Conservation (phyloP, 2,797 vertebrate species). For the Tadarida brasiliensis region DNA sequence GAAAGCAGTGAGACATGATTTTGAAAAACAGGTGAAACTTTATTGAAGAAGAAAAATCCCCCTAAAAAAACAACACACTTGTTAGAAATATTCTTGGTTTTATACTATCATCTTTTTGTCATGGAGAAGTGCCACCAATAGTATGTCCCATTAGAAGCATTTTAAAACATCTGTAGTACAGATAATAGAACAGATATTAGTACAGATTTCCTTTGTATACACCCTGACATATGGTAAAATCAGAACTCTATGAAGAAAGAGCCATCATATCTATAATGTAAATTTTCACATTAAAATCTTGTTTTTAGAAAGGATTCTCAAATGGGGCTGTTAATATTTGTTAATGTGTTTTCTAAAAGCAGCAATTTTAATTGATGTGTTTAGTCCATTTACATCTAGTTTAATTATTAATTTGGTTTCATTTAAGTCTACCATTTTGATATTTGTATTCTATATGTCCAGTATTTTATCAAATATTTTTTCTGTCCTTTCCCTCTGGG, state of each 20-base stretch:
- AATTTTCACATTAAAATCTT: not conserved
- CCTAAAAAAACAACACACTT: not conserved
- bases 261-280: not conserved
- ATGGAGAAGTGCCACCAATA: not conserved
- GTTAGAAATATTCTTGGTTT: not conserved
- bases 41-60: not conserved
- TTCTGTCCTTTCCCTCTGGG: not conserved
- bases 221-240: not conserved
- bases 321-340: not conserved
- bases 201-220: not conserved
- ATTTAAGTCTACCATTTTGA: not conserved
- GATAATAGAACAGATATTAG: not conserved
- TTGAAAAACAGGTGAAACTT: not conserved
- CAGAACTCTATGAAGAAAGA: conserved; percentile 1
- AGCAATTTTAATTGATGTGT: not conserved
- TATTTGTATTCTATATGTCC: not conserved
- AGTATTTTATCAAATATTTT: no score
- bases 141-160: not conserved
- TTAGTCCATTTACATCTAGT: not conserved
- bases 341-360: not conserved
- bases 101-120: not conserved
- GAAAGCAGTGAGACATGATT: not conserved
- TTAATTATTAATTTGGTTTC: not conserved
- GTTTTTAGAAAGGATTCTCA: not conserved
- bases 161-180: not conserved